Base-by-base conservation (phyloP, 1,140 invertebrate species). In the Aphaenogaster floridana region DNA sequence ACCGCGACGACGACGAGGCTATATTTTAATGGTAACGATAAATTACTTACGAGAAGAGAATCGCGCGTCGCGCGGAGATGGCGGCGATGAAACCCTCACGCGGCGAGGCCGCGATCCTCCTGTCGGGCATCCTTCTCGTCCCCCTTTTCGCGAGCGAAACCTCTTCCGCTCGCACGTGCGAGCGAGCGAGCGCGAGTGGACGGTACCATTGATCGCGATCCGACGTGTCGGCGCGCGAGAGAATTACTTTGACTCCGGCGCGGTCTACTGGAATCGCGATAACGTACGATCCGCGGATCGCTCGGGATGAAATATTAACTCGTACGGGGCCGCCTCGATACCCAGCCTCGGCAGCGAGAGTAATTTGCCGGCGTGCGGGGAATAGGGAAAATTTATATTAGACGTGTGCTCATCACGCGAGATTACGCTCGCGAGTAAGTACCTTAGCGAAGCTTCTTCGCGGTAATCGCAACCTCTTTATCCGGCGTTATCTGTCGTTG, bases 21-120 rank as follows among this genome's bases (percentile, higher is more conserved):
- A 94, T 94, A 94, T 93, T 95, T 95, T 95, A 95, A 94, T 94
- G 93, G 94, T 95, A 94, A 94, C 94, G 91, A 95, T 95, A 95
- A 95, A 95, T 94, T 94, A 94, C 91, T 92, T 92, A 93, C 87
- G 89, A 87, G 91, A 90, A 91, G 86, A 90, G 91, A 92, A 93
- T 92, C 91, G 86, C 92, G 86, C 89, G 91, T 91, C 89, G 80
- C 78, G 72, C 68, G 76, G 89, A 88, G 88, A 76, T 81, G 89
- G 88, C 90, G 86, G 91, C 89, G 93, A 92, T 93, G 93, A 93
- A 94, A 93, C 91, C 90, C 90, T 94, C 92, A 89, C 88, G 89
- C 86, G 90, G 90, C 66, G 91, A 88, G 88, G 74, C 66, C 83
- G 89, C 89, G 87, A 90, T 90, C 86, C 79, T 86, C 74, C 80